Evolutionary conservation across 2,888 invertebrate species (phyloP).

Genomic region (Orchesella flavescens): DNA sequence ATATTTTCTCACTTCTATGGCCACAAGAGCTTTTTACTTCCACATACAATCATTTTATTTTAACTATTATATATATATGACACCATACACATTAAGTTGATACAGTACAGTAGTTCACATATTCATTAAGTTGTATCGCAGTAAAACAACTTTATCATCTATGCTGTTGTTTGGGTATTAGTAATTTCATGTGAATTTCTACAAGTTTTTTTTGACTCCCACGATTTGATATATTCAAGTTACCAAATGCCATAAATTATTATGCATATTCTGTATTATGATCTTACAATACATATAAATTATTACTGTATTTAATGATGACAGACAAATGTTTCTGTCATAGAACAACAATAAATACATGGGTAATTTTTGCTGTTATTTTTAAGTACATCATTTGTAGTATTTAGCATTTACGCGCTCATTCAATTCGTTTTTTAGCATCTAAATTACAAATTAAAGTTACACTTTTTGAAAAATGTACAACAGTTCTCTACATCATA

Average conservation of each 20-base stretch:
- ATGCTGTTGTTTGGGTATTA: slow-evolving; percentile 9
- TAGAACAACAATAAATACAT: slow-evolving; percentile 30
- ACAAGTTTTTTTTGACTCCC: slow-evolving; percentile 40
- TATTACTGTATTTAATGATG: not conserved
- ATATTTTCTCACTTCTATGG: slow-evolving; percentile 48
- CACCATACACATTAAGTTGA: slow-evolving; percentile 34
- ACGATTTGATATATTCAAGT: slow-evolving; percentile 43
- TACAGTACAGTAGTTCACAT: slow-evolving; percentile 3
- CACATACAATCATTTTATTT: slow-evolving; percentile 43
- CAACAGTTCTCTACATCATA: slow-evolving; percentile 31
- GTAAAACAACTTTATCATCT: not conserved
- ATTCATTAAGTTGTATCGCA: not conserved
- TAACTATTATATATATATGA: slow-evolving; percentile 32
- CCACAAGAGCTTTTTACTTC: slow-evolving; percentile 46
- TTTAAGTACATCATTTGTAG: not conserved
- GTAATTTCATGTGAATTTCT: slow-evolving; percentile 61
- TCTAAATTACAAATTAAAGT: slow-evolving; percentile 61
- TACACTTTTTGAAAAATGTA: slow-evolving; percentile 59
- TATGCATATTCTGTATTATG: not conserved
- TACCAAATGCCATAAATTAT: slow-evolving; percentile 18
- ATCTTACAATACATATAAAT: not conserved
- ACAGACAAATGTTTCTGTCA: slow-evolving; percentile 23
- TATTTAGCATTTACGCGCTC: slow-evolving; percentile 26
- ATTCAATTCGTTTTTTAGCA: slow-evolving; percentile 1
- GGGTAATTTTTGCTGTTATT: not conserved